Base-by-base conservation (phyloP, 2,888 invertebrate species). In the Tortrix viridana region DNA sequence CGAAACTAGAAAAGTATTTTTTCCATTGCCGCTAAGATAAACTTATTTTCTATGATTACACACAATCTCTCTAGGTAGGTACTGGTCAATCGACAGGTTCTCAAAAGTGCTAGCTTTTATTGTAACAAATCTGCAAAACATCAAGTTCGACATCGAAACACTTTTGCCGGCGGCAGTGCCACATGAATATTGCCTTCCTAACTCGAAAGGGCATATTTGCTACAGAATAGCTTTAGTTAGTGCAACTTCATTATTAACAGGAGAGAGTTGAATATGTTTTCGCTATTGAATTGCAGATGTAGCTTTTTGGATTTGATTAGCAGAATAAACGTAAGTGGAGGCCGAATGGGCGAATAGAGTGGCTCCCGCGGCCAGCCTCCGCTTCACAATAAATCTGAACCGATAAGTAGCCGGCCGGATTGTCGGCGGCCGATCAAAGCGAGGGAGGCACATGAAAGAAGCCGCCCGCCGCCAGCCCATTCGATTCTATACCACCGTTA, bases 361-460 rank as follows among this genome's bases (percentile, higher is more conserved):
- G 68, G 82, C 84, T 85, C 84, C 84, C 80, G 80, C 77, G 74
- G 80, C 74, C 84, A 85, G 87, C 84, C 84, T 87, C 88, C 85
- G 80, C 89, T 88, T 88, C 89, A 91, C 90, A 89, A 91, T 92
- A 92, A 92, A 92, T 92, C 91, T 87, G 89, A 88, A 81, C 86
- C 90, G 91, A 92, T 92, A 92, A 92, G 91, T 90, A 90, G 90
- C 84, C 86, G 83, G 81, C 81, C 84, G 86, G 89, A 88, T 89
- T 85, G 91, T 86, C 89, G 91, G 89, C 83, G 84, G 80, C 75
- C 79, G 89, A 88, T 91, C 91, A 92, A 92, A 91, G 89, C 78
- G 76, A 81, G 84, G 85, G 85, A 82, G 82, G 79, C 77, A 89
- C 86, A 85, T 90, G 83, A 91, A 91, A 90, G 84, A 77, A 78